A percentile compares a stretch with the other conserved stretches of the same genome.
Evolutionary conservation across 2,797 vertebrate genomes (phyloP).

Genomic region (Hyperoplus immaculatus): DNA sequence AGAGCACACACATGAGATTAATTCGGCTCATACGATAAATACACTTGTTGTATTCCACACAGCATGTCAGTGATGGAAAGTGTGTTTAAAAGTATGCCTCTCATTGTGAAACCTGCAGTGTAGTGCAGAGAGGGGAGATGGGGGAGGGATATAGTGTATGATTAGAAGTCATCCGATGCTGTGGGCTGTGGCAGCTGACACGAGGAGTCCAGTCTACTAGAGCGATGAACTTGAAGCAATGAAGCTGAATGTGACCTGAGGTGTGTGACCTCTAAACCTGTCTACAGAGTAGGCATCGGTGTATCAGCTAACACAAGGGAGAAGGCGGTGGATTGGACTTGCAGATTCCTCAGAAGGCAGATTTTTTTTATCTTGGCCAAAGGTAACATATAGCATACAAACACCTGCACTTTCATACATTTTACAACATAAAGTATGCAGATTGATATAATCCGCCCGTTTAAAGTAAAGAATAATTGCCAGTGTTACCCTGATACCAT

Average conservation of each 20-base stretch:
- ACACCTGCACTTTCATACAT: constrained; percentile 4
- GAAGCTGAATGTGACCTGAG: constrained; percentile 50
- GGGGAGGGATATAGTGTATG: neutral
- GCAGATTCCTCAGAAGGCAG: neutral
- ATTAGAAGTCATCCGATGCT: constrained; percentile 41
- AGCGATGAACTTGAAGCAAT: constrained; percentile 10
- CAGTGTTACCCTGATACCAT: too few species aligned
- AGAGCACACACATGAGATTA: constrained; percentile 48
- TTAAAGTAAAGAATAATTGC: constrained; percentile 25
- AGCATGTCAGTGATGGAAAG: constrained; percentile 43
- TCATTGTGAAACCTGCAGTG: constrained; percentile 42
- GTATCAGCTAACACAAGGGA: constrained; percentile 9
- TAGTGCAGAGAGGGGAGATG: constrained; percentile 14
- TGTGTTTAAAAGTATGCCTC: constrained; percentile 46
- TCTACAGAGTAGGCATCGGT: constrained; percentile 26
- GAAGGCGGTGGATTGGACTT: constrained; percentile 16
- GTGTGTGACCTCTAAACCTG: constrained; percentile 58
- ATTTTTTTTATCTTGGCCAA: neutral
- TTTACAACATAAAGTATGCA: neutral
- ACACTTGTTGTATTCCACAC: constrained; percentile 52
- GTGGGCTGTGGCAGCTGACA: constrained; percentile 51
- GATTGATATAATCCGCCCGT: neutral
- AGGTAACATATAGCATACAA: neutral
- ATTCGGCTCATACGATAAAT: constrained; percentile 60
- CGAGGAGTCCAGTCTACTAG: constrained; percentile 22